phyloP scores from a whole-genome alignment of 2,888 invertebrate genomes.

The Synanthedon andrenaeformis region DNA sequence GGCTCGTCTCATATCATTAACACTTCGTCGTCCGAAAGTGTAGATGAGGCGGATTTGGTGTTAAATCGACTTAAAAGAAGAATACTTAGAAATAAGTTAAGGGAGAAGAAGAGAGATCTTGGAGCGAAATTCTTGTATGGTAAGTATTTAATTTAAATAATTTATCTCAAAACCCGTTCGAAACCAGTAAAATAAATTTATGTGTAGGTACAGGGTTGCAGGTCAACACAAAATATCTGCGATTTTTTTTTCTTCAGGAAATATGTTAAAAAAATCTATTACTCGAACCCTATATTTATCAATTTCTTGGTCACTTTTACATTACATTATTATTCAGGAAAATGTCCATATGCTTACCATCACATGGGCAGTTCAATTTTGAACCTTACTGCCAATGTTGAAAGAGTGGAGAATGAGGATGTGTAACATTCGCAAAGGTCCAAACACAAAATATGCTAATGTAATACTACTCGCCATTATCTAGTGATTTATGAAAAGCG shows the following conservation, averaged over 20 bases:
- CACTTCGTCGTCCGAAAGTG: conserved; percentile 64
- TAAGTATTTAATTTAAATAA: conserved; percentile 22
- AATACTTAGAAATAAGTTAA: conserved; percentile 60
- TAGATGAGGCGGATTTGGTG: conserved; percentile 64
- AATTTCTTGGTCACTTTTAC: no score
- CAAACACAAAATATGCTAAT: conserved; percentile 30
- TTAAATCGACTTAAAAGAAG: conserved; percentile 61
- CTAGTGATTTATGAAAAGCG: conserved; percentile 18
- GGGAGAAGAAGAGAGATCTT: conserved; percentile 52
- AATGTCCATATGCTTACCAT: no score
- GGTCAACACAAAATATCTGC: conserved; percentile 1
- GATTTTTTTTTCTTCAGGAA: conserved; percentile 3
- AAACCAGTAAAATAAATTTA: neutral
- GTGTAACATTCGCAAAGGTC: conserved; percentile 16
- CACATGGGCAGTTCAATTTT: no score
- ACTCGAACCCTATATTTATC: neutral
- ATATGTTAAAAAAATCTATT: conserved; percentile 5
- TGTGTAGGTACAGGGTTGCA: conserved; percentile 2
- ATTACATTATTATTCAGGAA: no score
- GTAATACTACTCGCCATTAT: conserved; percentile 14
- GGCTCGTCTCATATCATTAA: conserved; percentile 31
- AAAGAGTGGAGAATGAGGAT: conserved; percentile 1
- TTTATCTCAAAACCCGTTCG: conserved; percentile 1
- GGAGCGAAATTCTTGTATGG: conserved; percentile 43
- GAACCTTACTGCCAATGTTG: no score